Evolutionary conservation across 2,113 vertebrate genomes (phyloP).

Genomic region (Poecilia latipinna): DNA sequence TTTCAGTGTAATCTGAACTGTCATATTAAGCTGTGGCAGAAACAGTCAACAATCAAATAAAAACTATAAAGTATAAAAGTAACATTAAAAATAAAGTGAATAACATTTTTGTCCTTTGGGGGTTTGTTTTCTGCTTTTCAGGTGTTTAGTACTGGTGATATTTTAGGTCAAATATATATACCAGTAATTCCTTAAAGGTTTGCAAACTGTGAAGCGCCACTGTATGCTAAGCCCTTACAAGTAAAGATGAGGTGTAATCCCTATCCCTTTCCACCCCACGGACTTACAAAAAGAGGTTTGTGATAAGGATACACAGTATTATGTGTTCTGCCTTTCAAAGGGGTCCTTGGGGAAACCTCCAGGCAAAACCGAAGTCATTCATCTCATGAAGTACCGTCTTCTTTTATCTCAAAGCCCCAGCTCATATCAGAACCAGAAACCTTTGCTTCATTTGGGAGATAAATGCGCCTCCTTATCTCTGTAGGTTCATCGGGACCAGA

Average conservation of each 20-base stretch:
- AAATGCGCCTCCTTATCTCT: not conserved
- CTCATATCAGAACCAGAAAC: conserved; percentile 10
- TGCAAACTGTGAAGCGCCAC: not conserved
- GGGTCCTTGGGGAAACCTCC: conserved; percentile 7
- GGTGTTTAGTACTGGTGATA: not conserved
- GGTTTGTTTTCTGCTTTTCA: not conserved
- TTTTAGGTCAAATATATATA: not conserved
- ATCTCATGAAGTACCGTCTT: not conserved
- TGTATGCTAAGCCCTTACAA: not conserved
- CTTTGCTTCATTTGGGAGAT: conserved; percentile 3
- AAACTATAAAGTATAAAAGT: not conserved
- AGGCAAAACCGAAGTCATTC: conserved; percentile 10
- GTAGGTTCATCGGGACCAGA: not conserved
- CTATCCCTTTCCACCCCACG: not conserved
- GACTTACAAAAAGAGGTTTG: not conserved
- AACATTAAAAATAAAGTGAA: not conserved
- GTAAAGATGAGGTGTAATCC: not conserved
- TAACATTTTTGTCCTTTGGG: too few species aligned
- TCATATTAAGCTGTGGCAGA: not conserved
- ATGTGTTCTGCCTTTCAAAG: conserved; percentile 18
- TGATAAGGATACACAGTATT: conserved; percentile 4
- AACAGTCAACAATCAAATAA: not conserved
- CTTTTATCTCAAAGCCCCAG: conserved; percentile 12
- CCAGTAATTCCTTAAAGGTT: not conserved
- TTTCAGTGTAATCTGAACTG: not conserved